Percentiles rank a stretch among this genome's conserved stretches.
Conservation (phyloP, 2,888 invertebrate species). For the Marasmarcha lunaedactyla region DNA sequence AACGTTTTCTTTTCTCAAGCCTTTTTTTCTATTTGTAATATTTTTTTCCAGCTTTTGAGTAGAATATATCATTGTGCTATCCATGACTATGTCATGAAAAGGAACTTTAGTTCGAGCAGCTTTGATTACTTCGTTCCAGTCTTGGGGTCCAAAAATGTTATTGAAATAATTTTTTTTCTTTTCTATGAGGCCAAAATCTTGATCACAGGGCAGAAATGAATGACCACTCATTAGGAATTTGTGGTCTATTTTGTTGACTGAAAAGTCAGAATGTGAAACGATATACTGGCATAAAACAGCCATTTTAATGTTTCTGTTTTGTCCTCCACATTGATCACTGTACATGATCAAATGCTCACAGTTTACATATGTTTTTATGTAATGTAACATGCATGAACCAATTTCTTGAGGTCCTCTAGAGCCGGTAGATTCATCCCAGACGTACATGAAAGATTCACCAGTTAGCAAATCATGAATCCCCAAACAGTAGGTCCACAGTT, state of each 20-base stretch:
- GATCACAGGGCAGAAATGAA: slow-evolving; percentile 8
- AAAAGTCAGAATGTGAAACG: slow-evolving; percentile 7
- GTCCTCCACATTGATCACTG: slow-evolving; percentile 9
- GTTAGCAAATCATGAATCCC: slow-evolving; percentile 5
- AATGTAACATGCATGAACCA: slow-evolving; percentile 20
- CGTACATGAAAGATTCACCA: not conserved
- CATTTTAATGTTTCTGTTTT: slow-evolving; percentile 11
- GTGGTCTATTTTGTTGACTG: slow-evolving; percentile 11
- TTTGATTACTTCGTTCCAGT: slow-evolving; percentile 8
- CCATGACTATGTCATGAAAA: slow-evolving; percentile 7
- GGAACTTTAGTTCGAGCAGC: slow-evolving; percentile 7
- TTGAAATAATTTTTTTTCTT: slow-evolving; percentile 2
- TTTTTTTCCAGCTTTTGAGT: slow-evolving; percentile 16
- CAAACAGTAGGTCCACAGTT: slow-evolving; percentile 8
- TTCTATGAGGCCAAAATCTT: slow-evolving; percentile 12
- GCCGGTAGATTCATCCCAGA: slow-evolving; percentile 19
- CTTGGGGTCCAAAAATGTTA: slow-evolving; percentile 5
- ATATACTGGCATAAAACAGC: slow-evolving; percentile 13
- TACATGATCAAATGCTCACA: slow-evolving; percentile 9
- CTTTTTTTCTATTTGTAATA: slow-evolving; percentile 16
- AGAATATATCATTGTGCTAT: slow-evolving; percentile 9
- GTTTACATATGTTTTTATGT: slow-evolving; percentile 14
- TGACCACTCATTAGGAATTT: slow-evolving; percentile 13
- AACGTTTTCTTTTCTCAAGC: slow-evolving; percentile 14
- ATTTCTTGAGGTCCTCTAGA: slow-evolving; percentile 20